These are phyloP conservation scores for Probaryconus sp. DNA, from an alignment of 1,140 invertebrate genomes.

Conservation along the genomic window DNA sequence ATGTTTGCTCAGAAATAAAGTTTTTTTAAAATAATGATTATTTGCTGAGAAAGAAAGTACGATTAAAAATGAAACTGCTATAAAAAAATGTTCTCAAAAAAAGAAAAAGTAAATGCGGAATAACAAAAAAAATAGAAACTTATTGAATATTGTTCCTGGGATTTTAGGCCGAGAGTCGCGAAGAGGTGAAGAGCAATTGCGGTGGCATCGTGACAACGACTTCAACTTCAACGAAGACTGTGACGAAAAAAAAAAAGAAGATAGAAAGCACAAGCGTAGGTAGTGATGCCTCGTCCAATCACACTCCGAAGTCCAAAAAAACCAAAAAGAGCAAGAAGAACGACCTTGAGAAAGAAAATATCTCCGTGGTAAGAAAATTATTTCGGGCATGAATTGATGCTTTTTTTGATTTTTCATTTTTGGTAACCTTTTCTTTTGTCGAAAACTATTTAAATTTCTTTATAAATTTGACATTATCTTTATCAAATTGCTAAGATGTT, in stretches of 20 bases:
- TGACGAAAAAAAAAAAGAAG: constrained; percentile 78
- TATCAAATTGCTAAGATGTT: no score
- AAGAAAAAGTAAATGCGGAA: no score
- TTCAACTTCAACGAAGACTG: constrained; percentile 60
- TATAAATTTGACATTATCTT: no score
- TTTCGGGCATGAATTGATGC: constrained; percentile 53
- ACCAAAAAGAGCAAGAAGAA: constrained; percentile 81
- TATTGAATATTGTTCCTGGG: constrained; percentile 23
- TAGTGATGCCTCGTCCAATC: constrained; percentile 75
- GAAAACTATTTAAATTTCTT: no score
- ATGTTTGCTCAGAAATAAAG: no score
- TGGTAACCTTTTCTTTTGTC: no score
- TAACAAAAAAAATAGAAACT: no score
- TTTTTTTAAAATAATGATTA: no score
- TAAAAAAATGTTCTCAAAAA: no score
- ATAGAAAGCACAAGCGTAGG: constrained; percentile 69
- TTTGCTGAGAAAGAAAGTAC: no score
- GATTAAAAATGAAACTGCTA: no score
- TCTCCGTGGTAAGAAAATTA: constrained; percentile 83
- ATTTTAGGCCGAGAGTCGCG: constrained; percentile 72
- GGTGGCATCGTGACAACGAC: constrained; percentile 59
- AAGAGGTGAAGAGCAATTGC: constrained; percentile 72
- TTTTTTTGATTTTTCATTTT: constrained; percentile 27
- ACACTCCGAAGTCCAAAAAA: constrained; percentile 79
- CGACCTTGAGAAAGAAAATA: constrained; percentile 81